phyloP scores from a whole-genome alignment of 2,113 vertebrate genomes.

The Toxotes chatareus region DNA sequence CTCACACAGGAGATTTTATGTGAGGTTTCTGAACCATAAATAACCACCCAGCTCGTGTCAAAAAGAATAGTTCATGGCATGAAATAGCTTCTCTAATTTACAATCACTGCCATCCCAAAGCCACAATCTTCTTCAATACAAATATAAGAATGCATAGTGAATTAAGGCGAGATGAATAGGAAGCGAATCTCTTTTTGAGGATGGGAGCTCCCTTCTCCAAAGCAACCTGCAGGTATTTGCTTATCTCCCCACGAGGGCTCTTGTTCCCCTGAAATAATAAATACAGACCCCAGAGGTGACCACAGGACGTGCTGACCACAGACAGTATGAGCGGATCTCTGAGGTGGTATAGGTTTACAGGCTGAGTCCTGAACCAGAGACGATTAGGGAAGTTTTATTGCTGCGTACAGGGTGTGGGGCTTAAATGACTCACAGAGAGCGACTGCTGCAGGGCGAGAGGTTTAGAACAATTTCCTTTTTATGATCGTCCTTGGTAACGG shows the following conservation, averaged over 20 bases:
- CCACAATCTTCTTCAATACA: not conserved
- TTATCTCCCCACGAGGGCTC: constrained; percentile 21
- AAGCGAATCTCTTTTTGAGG: constrained; percentile 3
- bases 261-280: constrained; percentile 57
- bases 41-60: constrained; percentile 21
- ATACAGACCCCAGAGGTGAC: constrained; percentile 31
- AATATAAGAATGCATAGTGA: not conserved
- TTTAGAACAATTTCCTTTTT: constrained; percentile 48
- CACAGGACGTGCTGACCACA: constrained; percentile 55
- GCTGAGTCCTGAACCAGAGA: constrained; percentile 30
- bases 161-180: constrained; percentile 2
- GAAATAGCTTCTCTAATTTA: constrained; percentile 26
- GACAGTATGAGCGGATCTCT: constrained; percentile 53
- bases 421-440: constrained; percentile 23
- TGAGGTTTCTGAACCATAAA: constrained; percentile 48
- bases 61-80: constrained; percentile 37
- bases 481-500: constrained; percentile 28
- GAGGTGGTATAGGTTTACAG: constrained; percentile 53
- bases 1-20: constrained; percentile 36
- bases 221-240: constrained; percentile 34
- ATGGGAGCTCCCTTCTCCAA: constrained; percentile 6
- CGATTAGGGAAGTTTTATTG: constrained; percentile 28
- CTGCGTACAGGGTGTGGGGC: not conserved
- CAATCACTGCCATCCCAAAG: not conserved
- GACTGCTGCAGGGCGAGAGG: constrained; percentile 3